Conservation (phyloP, 2,888 invertebrate species). For the Nowickia ferox region DNA sequence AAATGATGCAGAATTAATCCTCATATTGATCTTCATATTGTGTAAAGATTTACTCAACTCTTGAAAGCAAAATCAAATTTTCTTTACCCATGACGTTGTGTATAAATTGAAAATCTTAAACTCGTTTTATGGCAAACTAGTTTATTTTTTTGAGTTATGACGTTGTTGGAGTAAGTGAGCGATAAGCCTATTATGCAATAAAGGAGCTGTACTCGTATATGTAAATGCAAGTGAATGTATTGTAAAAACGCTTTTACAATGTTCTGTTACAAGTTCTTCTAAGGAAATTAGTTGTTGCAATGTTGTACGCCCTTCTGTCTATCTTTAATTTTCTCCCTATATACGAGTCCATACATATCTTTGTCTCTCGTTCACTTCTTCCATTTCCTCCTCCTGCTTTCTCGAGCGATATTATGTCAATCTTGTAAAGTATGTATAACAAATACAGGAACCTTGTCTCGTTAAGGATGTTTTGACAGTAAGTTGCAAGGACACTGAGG, state of each 20-base stretch:
- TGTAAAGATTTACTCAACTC: too few relatives aligned
- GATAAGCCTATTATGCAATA: too few relatives aligned
- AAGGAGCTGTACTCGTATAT: neutral
- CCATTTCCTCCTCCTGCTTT: neutral
- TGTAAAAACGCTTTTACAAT: neutral
- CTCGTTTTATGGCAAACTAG: too few relatives aligned
- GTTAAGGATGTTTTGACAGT: conserved; percentile 50
- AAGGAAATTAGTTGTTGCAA: conserved; percentile 44
- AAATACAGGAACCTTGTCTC: conserved; percentile 44
- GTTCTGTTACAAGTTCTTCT: conserved; percentile 26
- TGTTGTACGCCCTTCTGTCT: conserved; percentile 31
- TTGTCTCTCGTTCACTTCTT: neutral
- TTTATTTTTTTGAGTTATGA: too few relatives aligned
- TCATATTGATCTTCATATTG: too few relatives aligned
- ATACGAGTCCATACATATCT: too few relatives aligned
- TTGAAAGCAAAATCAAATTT: too few relatives aligned
- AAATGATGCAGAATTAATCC: too few relatives aligned
- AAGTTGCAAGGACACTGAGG: conserved; percentile 26
- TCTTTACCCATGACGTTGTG: too few relatives aligned
- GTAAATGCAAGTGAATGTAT: neutral
- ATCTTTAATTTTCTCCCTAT: neutral
- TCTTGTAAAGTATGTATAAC: conserved; percentile 30
- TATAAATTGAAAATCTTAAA: too few relatives aligned
- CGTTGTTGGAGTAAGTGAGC: too few relatives aligned
- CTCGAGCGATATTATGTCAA: conserved; percentile 24